Conservation (phyloP, 2,888 invertebrate genomes). For the Andrena dorsata region DNA sequence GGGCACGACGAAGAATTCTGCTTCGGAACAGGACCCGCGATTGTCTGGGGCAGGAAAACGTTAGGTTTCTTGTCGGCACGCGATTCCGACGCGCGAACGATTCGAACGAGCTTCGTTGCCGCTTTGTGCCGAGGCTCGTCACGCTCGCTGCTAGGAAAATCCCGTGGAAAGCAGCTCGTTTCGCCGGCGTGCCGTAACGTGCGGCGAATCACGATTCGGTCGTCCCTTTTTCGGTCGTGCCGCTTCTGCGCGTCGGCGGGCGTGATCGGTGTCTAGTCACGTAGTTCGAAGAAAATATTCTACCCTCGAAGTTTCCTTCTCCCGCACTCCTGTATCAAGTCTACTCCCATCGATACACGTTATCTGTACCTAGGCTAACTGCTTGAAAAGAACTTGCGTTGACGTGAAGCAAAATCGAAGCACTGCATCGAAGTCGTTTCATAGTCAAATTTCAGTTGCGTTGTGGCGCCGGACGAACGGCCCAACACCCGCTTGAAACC, state of each 20-base stretch:
- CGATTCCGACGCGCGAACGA: constrained; percentile 7
- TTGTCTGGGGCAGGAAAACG: neutral
- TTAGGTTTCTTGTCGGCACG: neutral
- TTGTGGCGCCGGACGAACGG: no score
- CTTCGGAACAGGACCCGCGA: neutral
- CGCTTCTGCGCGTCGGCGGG: neutral
- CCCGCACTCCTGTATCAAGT: no score
- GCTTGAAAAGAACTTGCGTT: no score
- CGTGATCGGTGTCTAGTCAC: constrained; percentile 32
- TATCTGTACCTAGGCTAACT: no score
- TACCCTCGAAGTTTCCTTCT: neutral
- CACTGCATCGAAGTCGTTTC: no score
- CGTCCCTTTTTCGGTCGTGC: neutral
- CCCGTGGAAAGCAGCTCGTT: constrained; percentile 13
- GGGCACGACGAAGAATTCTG: neutral
- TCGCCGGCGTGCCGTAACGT: constrained; percentile 11
- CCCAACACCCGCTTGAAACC: neutral
- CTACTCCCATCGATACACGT: no score
- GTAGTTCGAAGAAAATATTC: neutral
- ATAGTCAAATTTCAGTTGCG: no score
- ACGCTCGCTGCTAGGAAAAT: constrained; percentile 31
- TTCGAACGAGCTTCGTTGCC: constrained; percentile 14
- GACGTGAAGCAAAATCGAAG: no score
- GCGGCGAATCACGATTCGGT: neutral
- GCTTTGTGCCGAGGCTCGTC: constrained; percentile 13